These are phyloP conservation scores for Ormia ochracea DNA, from an alignment of 2,888 invertebrate genomes.

Conservation along the genomic window DNA sequence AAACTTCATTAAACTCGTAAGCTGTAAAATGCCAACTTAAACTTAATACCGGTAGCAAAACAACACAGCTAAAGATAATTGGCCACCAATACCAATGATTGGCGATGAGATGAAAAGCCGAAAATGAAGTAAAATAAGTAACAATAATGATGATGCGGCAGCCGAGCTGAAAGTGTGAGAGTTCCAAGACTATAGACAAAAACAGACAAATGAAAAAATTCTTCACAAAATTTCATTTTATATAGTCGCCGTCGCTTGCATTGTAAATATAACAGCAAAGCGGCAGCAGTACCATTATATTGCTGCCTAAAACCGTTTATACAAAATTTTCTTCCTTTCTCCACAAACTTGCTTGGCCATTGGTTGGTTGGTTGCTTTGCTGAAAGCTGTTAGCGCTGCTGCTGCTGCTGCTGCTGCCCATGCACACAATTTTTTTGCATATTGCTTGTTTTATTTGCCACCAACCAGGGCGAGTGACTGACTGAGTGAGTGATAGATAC, in stretches of 20 bases:
- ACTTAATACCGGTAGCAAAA: slow-evolving; percentile 60
- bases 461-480: slow-evolving; percentile 33
- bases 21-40: slow-evolving; percentile 55
- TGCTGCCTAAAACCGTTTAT: neutral
- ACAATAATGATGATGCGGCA: neutral
- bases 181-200: slow-evolving; percentile 27
- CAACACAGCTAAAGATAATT: slow-evolving; percentile 49
- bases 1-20: slow-evolving; percentile 49
- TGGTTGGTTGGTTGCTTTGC: neutral
- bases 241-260: neutral
- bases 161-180: slow-evolving; percentile 48
- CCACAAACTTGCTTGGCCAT: slow-evolving; percentile 6
- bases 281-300: slow-evolving; percentile 1
- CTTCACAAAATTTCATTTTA: slow-evolving; percentile 24
- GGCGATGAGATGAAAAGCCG: slow-evolving; percentile 29
- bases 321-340: neutral
- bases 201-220: slow-evolving; percentile 5
- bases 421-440: slow-evolving; percentile 47
- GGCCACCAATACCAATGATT: slow-evolving; percentile 40
- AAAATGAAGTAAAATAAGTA: neutral
- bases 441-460: slow-evolving; percentile 29
- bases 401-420: neutral
- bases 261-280: neutral
- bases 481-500: slow-evolving; percentile 60
- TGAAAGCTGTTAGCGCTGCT: neutral